Evolutionary conservation across 2,888 invertebrate genomes (phyloP).

Genomic region (Cryptus viduatorius): DNA sequence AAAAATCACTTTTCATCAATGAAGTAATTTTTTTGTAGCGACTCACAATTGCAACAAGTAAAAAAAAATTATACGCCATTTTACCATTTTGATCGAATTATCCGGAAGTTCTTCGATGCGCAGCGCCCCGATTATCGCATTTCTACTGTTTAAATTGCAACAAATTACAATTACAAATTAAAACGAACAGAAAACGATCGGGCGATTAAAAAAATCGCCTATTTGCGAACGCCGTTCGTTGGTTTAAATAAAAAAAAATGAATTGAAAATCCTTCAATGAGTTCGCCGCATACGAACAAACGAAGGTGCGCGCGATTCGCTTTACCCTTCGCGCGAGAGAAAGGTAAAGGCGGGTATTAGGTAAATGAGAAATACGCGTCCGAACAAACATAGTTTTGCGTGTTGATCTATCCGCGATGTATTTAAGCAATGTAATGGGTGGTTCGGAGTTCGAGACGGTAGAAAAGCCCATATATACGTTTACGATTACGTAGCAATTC

Average conservation of each 20-base stretch:
- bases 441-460: not conserved
- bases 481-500: constrained; percentile 1
- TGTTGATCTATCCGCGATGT: constrained; percentile 13
- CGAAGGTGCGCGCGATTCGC: constrained; percentile 1
- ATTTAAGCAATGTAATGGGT: not conserved
- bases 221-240: not conserved
- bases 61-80: too few relatives aligned
- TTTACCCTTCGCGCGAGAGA: constrained; percentile 16
- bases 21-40: too few relatives aligned
- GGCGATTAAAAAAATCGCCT: not conserved
- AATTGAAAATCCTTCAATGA: not conserved
- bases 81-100: too few relatives aligned
- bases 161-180: too few relatives aligned
- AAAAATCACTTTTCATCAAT: too few relatives aligned
- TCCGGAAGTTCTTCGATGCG: too few relatives aligned
- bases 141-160: too few relatives aligned
- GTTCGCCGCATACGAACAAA: constrained; percentile 9
- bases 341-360: not conserved
- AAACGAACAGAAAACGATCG: too few relatives aligned
- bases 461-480: not conserved
- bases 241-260: not conserved
- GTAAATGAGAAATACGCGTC: constrained; percentile 18
- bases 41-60: too few relatives aligned
- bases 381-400: constrained; percentile 23
- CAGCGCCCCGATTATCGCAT: too few relatives aligned